Evolutionary conservation across 1,140 invertebrate genomes (phyloP).

Genomic region (Monomorium pharaonis): DNA sequence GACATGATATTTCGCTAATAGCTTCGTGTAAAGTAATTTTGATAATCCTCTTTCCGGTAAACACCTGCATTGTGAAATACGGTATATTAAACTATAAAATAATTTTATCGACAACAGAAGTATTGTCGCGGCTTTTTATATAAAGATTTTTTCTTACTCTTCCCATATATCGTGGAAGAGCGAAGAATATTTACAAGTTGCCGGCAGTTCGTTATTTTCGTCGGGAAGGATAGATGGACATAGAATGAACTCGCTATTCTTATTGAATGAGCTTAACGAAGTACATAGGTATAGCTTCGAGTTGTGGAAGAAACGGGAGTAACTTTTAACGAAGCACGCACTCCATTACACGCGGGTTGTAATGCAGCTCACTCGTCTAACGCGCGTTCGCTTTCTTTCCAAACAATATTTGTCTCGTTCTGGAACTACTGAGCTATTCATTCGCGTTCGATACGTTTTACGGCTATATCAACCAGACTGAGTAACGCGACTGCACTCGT

Average conservation of each 20-base stretch:
- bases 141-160: slow-evolving; percentile 23
- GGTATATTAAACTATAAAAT: neutral
- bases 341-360: slow-evolving; percentile 46
- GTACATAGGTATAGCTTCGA: neutral
- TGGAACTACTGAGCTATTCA: slow-evolving; percentile 25
- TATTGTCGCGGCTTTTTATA: neutral
- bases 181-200: slow-evolving; percentile 37
- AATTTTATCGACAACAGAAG: slow-evolving; percentile 1
- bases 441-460: slow-evolving; percentile 19
- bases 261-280: slow-evolving; percentile 61
- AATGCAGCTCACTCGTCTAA: slow-evolving; percentile 31
- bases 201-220: slow-evolving; percentile 15
- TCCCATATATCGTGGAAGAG: neutral
- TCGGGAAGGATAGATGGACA: neutral
- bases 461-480: neutral
- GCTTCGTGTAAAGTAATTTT: slow-evolving; percentile 6
- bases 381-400: slow-evolving; percentile 35
- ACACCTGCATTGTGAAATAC: neutral
- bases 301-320: neutral
- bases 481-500: neutral
- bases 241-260: slow-evolving; percentile 27
- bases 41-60: neutral
- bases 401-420: slow-evolving; percentile 44
- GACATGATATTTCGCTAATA: slow-evolving; percentile 16
- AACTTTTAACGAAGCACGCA: slow-evolving; percentile 61